A percentile compares a stretch with the other conserved stretches of the same genome.
Evolutionary conservation across 2,888 invertebrate genomes (phyloP).

Genomic region (Acrobasis consociella): DNA sequence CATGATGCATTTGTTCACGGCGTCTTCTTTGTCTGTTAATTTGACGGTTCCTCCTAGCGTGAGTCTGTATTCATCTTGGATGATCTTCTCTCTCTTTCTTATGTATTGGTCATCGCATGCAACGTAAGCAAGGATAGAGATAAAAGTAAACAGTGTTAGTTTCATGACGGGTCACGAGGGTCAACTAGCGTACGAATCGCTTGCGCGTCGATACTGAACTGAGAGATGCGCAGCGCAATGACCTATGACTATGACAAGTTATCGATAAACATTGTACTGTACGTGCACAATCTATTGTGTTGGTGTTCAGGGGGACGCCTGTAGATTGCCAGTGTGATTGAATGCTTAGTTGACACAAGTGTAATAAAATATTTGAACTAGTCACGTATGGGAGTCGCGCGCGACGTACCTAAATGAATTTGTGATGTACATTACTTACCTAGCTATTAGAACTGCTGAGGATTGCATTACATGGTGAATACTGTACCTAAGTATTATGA

Average conservation of each 20-base stretch:
- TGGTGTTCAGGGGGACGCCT: background rate
- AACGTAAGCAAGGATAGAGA: constrained; percentile 28
- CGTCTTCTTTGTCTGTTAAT: constrained; percentile 73
- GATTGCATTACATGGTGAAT: no score
- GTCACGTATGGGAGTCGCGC: background rate
- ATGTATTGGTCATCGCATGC: constrained; percentile 47
- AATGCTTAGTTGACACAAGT: constrained; percentile 5
- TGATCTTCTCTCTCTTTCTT: constrained; percentile 63
- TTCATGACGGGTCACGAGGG: constrained; percentile 9
- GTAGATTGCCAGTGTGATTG: background rate
- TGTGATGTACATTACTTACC: no score
- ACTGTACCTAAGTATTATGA: no score
- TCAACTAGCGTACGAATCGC: constrained; percentile 21
- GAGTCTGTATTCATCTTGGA: constrained; percentile 70
- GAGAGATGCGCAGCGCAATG: constrained; percentile 28
- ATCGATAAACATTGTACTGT: background rate
- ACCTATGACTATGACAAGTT: constrained; percentile 21
- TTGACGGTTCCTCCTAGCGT: constrained; percentile 78
- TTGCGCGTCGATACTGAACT: constrained; percentile 31
- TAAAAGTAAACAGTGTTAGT: constrained; percentile 7
- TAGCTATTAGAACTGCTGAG: no score
- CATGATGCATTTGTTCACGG: constrained; percentile 84
- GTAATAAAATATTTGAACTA: background rate
- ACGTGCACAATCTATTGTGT: constrained; percentile 7
- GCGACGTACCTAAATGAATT: background rate